These are phyloP conservation scores for Catocala nupta DNA, from an alignment of 2,888 invertebrate genomes.

Conservation along the genomic window DNA sequence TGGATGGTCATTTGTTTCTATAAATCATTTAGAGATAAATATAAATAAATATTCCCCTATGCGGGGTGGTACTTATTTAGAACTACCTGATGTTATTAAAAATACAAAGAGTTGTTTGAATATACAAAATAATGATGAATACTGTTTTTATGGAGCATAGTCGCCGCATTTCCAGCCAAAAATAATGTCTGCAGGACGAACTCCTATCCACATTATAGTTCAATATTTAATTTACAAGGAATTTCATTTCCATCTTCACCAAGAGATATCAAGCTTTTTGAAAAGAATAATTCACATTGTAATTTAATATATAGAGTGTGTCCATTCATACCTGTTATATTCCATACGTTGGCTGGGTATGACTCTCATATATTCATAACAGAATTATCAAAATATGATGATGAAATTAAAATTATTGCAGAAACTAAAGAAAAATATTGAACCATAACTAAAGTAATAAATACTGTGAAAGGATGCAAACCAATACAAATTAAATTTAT, in stretches of 20 bases:
- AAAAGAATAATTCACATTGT: constrained; percentile 32
- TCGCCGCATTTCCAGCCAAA: constrained; percentile 12
- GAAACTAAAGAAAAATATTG: constrained; percentile 18
- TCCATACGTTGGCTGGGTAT: too few relatives aligned
- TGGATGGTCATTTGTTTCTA: constrained; percentile 12
- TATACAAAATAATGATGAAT: constrained; percentile 9
- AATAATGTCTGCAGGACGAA: constrained; percentile 24
- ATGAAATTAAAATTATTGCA: constrained; percentile 44
- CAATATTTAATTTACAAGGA: constrained; percentile 23
- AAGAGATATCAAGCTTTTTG: constrained; percentile 33
- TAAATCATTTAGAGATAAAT: constrained; percentile 19
- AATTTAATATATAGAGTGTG: too few relatives aligned
- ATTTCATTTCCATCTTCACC: constrained; percentile 29
- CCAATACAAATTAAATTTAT: constrained; percentile 10
- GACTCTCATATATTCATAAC: too few relatives aligned
- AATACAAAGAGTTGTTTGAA: too few relatives aligned
- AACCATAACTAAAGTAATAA: constrained; percentile 14
- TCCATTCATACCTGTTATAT: too few relatives aligned
- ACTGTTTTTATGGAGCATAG: constrained; percentile 25
- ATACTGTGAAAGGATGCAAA: background rate
- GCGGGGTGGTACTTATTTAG: too few relatives aligned
- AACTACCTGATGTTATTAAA: too few relatives aligned
- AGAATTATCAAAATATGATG: too few relatives aligned
- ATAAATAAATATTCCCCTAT: constrained; percentile 18
- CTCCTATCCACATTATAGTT: constrained; percentile 30